A percentile compares a stretch with the other conserved stretches of the same genome.
Conservation (phyloP, 1,140 invertebrate species). For the Stenopsyche tienmushanensis region DNA sequence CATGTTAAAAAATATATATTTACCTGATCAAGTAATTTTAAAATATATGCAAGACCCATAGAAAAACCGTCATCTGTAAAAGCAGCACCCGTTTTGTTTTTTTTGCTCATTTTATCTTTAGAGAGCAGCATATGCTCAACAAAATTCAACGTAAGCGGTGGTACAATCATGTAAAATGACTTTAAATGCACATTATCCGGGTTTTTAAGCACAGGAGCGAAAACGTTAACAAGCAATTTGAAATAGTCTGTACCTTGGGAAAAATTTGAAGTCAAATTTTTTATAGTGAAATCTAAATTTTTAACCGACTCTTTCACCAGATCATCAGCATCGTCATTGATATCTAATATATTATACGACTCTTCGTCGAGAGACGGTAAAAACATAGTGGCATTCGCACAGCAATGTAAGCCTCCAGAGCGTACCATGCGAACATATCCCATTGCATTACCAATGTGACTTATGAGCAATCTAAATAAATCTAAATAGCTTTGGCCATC, state of each 20-base stretch:
- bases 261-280: slow-evolving; percentile 81
- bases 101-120: slow-evolving; percentile 91
- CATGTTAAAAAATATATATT: slow-evolving; percentile 1
- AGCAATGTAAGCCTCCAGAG: slow-evolving; percentile 90
- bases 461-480: slow-evolving; percentile 88
- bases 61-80: slow-evolving; percentile 99
- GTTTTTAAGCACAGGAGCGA: slow-evolving; percentile 84
- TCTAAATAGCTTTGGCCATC: slow-evolving; percentile 90
- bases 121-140: slow-evolving; percentile 89
- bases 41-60: slow-evolving; percentile 82
- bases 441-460: slow-evolving; percentile 95
- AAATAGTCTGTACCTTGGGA: slow-evolving; percentile 95
- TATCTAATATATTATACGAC: slow-evolving; percentile 60
- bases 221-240: slow-evolving; percentile 90
- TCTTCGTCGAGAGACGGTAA: slow-evolving; percentile 80
- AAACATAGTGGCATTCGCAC: slow-evolving; percentile 87
- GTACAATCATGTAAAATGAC: slow-evolving; percentile 93
- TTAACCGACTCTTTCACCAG: slow-evolving; percentile 67
- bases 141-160: slow-evolving; percentile 92
- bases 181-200: slow-evolving; percentile 86
- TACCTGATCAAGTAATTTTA: slow-evolving; percentile 69
- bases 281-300: slow-evolving; percentile 76
- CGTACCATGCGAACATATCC: slow-evolving; percentile 94
- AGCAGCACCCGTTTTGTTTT: slow-evolving; percentile 79
- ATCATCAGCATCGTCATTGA: slow-evolving; percentile 60